Percentiles rank a stretch among this genome's conserved stretches.
Conservation (phyloP, 2,797 vertebrate genomes). For the Sternarchorhynchus goeldii region DNA sequence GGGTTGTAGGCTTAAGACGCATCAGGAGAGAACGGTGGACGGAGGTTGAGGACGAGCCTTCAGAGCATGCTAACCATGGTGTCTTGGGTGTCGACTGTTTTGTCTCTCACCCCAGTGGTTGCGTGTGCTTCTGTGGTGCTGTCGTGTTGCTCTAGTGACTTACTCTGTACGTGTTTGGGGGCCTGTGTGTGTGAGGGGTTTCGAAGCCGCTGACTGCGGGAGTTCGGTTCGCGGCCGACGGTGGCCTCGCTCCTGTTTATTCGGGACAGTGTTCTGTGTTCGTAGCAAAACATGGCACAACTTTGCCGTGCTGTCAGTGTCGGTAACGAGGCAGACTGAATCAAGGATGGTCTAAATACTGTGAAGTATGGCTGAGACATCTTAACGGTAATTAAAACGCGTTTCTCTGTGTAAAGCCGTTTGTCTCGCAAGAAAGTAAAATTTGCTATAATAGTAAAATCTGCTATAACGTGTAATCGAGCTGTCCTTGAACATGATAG, state of each 20-base stretch:
- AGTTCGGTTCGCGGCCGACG: neutral
- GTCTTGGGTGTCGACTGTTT: neutral
- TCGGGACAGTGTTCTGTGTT: conserved; percentile 36
- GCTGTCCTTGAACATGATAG: too few species aligned
- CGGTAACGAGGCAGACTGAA: neutral
- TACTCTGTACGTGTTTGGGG: neutral
- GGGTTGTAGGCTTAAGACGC: too few species aligned
- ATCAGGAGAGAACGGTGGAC: too few species aligned
- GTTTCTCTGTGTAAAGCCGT: too few species aligned
- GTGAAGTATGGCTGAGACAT: neutral
- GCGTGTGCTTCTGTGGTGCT: conserved; percentile 1
- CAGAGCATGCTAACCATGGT: neutral
- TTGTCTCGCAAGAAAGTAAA: neutral
- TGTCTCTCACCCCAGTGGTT: neutral
- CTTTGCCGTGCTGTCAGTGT: conserved; percentile 37
- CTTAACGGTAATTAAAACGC: too few species aligned
- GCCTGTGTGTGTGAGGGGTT: conserved; percentile 12
- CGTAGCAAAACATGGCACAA: conserved; percentile 28
- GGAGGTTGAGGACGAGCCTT: neutral
- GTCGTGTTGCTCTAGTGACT: neutral
- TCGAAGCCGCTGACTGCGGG: neutral
- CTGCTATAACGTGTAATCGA: too few species aligned
- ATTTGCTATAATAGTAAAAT: neutral
- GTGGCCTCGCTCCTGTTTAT: conserved; percentile 33
- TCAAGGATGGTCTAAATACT: neutral